phyloP scores from a whole-genome alignment of 2,797 vertebrate genomes.

The Pampus argenteus region DNA sequence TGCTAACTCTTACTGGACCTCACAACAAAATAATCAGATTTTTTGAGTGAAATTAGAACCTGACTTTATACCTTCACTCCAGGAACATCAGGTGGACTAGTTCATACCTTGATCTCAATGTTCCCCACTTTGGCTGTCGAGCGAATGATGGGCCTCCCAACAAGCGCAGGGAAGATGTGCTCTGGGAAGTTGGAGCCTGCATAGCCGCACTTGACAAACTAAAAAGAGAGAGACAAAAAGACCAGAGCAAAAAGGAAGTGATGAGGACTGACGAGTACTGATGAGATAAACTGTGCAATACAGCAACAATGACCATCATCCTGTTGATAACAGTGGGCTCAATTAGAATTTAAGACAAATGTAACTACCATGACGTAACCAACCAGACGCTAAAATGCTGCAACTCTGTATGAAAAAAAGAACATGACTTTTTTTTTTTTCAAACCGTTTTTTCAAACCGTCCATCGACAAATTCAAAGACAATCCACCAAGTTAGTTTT shows the following conservation, averaged over 20 bases:
- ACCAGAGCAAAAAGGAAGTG: constrained; percentile 21
- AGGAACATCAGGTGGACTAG: neutral
- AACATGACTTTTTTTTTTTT: too few species aligned
- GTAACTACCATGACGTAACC: too few species aligned
- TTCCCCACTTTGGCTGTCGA: constrained; percentile 89
- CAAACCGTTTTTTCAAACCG: too few species aligned
- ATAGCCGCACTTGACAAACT: constrained; percentile 91
- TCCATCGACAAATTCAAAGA: constrained; percentile 7
- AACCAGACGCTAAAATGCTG: neutral
- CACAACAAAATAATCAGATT: neutral
- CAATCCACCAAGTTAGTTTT: neutral
- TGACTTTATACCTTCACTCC: neutral
- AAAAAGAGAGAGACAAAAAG: constrained; percentile 17
- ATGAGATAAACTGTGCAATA: constrained; percentile 7
- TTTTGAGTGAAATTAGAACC: neutral
- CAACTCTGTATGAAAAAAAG: neutral
- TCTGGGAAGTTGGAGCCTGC: constrained; percentile 91
- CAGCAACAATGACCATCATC: neutral
- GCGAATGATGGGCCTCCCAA: constrained; percentile 88
- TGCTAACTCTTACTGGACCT: neutral
- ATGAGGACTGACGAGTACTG: constrained; percentile 20
- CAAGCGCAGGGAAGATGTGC: constrained; percentile 89
- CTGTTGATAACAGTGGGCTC: constrained; percentile 2
- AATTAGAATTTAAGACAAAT: constrained; percentile 16
- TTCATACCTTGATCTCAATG: constrained; percentile 88